A percentile compares a stretch with the other conserved stretches of the same genome.
These are phyloP conservation scores for Coptotermes formosanus DNA, from an alignment of 1,140 invertebrate species.

Conservation along the genomic window DNA sequence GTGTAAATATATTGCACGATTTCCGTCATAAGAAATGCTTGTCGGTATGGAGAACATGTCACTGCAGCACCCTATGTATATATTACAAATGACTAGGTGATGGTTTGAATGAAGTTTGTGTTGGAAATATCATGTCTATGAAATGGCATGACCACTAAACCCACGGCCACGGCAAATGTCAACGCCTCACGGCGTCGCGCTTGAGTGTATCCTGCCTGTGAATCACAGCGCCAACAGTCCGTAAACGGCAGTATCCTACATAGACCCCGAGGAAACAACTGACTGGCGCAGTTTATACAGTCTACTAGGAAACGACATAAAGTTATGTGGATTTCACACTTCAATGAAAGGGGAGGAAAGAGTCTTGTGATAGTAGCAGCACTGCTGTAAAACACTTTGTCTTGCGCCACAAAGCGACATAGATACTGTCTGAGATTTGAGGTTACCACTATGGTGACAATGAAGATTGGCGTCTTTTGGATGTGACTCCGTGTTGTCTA, in stretches of 20 bases:
- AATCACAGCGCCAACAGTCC: background rate
- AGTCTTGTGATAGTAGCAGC: too few relatives aligned
- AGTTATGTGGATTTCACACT: background rate
- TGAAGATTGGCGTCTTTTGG: too few relatives aligned
- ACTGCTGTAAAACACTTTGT: too few relatives aligned
- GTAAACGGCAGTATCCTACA: background rate
- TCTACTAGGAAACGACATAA: background rate
- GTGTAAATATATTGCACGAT: too few relatives aligned
- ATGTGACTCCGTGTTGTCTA: too few relatives aligned
- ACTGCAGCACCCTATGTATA: background rate
- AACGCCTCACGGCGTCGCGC: background rate
- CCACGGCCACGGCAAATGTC: background rate
- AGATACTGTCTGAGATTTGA: too few relatives aligned
- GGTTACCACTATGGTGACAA: too few relatives aligned
- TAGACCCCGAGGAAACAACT: background rate
- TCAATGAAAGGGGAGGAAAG: background rate
- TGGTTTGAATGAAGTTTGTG: background rate
- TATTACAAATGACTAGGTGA: background rate
- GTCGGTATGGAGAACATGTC: background rate
- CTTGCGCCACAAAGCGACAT: too few relatives aligned
- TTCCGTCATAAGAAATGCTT: too few relatives aligned
- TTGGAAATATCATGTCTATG: background rate
- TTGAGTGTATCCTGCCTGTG: background rate
- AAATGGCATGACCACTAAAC: background rate
- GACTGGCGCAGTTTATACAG: background rate